A percentile compares a stretch with the other conserved stretches of the same genome.
Evolutionary conservation across 1,140 invertebrate species (phyloP).

Genomic region (Tetragonula clypearis): DNA sequence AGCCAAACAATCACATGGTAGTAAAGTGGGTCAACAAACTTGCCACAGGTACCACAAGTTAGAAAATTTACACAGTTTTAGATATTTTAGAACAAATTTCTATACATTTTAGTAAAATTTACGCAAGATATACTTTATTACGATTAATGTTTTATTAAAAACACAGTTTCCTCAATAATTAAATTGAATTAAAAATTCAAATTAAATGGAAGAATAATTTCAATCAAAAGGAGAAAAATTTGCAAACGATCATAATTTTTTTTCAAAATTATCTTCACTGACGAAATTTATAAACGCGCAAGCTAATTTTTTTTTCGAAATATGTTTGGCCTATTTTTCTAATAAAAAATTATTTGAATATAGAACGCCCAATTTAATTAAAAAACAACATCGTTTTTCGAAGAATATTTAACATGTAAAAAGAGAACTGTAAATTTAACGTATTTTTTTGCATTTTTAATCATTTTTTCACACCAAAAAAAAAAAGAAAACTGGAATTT

Average conservation of each 20-base stretch:
- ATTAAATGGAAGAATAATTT: not conserved
- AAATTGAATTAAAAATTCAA: not conserved
- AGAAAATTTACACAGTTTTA: not conserved
- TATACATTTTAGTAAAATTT: not conserved
- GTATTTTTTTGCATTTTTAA: not conserved
- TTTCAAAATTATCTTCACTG: not conserved
- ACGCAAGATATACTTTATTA: not conserved
- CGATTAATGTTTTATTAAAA: not conserved
- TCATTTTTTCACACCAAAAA: not conserved
- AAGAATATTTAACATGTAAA: not conserved
- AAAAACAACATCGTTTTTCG: not conserved
- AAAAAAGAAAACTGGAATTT: not conserved
- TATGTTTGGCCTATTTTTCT: not conserved
- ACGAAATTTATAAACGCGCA: not conserved
- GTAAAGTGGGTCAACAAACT: conserved; percentile 18
- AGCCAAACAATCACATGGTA: not conserved
- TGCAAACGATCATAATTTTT: not conserved
- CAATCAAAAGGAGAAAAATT: not conserved
- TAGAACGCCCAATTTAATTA: not conserved
- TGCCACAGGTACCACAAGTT: not conserved
- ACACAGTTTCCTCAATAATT: not conserved
- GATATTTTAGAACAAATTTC: not conserved
- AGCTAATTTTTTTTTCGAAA: not conserved
- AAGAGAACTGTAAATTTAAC: not conserved
- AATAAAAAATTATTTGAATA: not conserved